A percentile compares a stretch with the other conserved stretches of the same genome.
phyloP scores from a whole-genome alignment of 2,797 vertebrate genomes.

The Pangasius sanitwongsei region DNA sequence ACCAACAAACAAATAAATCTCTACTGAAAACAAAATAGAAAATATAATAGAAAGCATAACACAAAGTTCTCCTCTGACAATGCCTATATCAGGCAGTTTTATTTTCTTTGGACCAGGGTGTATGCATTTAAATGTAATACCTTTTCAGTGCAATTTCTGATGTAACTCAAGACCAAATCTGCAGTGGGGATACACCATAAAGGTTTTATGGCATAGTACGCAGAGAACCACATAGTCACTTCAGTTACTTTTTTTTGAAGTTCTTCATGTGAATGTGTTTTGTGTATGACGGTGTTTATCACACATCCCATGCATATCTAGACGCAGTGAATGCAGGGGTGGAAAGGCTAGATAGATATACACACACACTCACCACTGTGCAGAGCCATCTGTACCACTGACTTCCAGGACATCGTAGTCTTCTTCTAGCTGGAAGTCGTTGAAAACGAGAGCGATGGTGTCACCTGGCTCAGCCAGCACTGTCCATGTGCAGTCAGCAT shows the following conservation, averaged over 20 bases:
- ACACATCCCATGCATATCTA: not conserved
- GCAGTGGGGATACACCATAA: not conserved
- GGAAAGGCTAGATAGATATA: not conserved
- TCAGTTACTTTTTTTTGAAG: not conserved
- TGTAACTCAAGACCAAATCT: not conserved
- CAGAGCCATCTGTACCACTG: conserved; percentile 93
- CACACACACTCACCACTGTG: conserved; percentile 84
- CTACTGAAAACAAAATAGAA: not conserved
- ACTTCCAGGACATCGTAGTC: conserved; percentile 96
- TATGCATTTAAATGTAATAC: conserved; percentile 5
- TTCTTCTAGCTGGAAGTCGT: conserved; percentile 96
- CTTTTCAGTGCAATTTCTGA: not conserved
- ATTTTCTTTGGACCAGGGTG: not conserved
- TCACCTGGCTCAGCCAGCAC: conserved; percentile 96
- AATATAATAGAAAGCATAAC: conserved; percentile 5
- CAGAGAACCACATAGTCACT: not conserved
- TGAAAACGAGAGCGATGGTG: conserved; percentile 96
- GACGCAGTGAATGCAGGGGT: not conserved
- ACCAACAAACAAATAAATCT: conserved; percentile 12
- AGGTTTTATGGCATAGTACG: not conserved
- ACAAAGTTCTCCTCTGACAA: not conserved
- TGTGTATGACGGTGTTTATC: not conserved
- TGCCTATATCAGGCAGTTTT: not conserved
- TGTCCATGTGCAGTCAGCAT: conserved; percentile 98
- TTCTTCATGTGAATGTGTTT: not conserved